Conservation (phyloP, 2,797 vertebrate genomes). For the Chaetodon trifasciatus region DNA sequence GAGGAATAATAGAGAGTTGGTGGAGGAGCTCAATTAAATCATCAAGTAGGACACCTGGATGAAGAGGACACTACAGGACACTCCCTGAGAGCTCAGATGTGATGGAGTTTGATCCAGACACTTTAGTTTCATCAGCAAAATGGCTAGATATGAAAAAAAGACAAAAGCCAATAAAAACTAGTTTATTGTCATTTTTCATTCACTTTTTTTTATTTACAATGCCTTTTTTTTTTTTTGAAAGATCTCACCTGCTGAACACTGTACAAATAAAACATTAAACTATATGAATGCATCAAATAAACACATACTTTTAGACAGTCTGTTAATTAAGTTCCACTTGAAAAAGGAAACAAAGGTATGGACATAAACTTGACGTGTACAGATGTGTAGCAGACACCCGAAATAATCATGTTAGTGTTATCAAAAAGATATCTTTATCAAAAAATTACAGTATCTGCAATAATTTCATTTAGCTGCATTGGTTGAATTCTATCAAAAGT, state of each 20-base stretch:
- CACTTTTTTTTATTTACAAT: slow-evolving; percentile 54
- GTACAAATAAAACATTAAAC: slow-evolving; percentile 56
- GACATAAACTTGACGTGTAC: not conserved
- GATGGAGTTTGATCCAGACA: slow-evolving; percentile 76
- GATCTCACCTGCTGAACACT: slow-evolving; percentile 23
- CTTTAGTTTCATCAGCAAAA: not conserved
- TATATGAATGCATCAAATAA: slow-evolving; percentile 30
- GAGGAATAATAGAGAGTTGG: slow-evolving; percentile 52
- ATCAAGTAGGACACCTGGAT: slow-evolving; percentile 53
- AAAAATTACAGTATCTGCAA: slow-evolving; percentile 23
- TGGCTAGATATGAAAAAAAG: not conserved
- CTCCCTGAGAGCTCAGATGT: slow-evolving; percentile 68
- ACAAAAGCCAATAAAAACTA: slow-evolving; percentile 20
- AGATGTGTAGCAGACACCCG: slow-evolving; percentile 3
- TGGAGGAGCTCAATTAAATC: slow-evolving; percentile 48
- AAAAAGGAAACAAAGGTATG: slow-evolving; percentile 11
- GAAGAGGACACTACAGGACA: slow-evolving; percentile 45
- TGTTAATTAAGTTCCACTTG: not conserved
- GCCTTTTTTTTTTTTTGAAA: slow-evolving; percentile 24
- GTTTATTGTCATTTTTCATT: slow-evolving; percentile 24
- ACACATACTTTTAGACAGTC: slow-evolving; percentile 22
- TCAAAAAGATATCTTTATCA: slow-evolving; percentile 28
- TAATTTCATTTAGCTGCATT: not conserved
- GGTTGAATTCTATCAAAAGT: slow-evolving; percentile 10
- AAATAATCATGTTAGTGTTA: not conserved